Conservation (phyloP, 2,113 vertebrate species). For the Pseudopipra pipra region DNA sequence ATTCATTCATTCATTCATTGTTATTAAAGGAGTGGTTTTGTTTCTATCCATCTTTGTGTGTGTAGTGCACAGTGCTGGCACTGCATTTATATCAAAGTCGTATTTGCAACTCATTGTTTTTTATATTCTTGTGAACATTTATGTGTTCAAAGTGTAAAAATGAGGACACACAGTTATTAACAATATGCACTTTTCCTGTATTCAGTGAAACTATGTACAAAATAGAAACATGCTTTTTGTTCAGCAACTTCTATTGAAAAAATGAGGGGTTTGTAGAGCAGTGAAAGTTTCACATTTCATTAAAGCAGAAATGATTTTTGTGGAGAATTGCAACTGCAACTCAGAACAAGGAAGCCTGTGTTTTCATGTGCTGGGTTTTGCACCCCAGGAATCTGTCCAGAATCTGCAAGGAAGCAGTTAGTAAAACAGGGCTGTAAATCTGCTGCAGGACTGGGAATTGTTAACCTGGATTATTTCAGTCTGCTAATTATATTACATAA, state of each 20-base stretch:
- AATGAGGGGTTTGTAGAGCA: conserved; percentile 14
- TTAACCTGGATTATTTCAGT: conserved; percentile 67
- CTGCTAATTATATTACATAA: conserved; percentile 64
- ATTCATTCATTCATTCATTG: background rate
- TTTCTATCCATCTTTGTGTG: background rate
- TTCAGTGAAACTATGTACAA: background rate
- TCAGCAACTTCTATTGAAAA: background rate
- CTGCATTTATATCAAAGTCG: background rate
- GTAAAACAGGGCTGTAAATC: conserved; percentile 67
- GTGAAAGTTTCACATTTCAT: conserved; percentile 42
- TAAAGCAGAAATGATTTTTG: conserved; percentile 31
- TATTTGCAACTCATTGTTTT: background rate
- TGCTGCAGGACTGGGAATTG: conserved; percentile 56
- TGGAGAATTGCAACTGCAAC: background rate
- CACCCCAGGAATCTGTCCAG: conserved; percentile 66
- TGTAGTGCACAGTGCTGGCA: too few relatives aligned
- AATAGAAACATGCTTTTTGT: background rate
- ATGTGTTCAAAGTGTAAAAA: background rate
- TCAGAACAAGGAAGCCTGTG: conserved; percentile 66
- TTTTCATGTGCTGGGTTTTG: conserved; percentile 26
- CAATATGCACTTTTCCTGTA: background rate
- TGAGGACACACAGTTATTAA: background rate
- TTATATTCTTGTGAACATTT: background rate
- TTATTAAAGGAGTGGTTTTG: background rate
- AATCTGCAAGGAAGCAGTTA: conserved; percentile 66